phyloP scores from a whole-genome alignment of 1,140 invertebrate species.

The Ostrea denselamellosa region DNA sequence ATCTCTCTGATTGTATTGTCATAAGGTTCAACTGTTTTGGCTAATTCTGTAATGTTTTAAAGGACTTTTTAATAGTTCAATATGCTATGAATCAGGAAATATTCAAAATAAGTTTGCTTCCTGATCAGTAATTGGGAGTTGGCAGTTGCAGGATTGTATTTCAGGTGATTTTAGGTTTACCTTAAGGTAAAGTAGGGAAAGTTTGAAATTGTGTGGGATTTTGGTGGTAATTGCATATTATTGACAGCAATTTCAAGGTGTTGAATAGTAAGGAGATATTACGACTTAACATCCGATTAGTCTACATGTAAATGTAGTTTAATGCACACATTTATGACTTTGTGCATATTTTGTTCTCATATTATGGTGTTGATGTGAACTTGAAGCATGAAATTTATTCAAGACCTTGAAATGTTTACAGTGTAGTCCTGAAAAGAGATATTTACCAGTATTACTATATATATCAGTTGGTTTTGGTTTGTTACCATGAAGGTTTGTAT shows the following conservation, averaged over 20 bases:
- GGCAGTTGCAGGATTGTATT: background rate
- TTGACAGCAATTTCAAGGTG: too few species aligned
- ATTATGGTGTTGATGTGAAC: slow-evolving; percentile 2
- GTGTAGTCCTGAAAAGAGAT: background rate
- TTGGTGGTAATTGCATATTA: too few species aligned
- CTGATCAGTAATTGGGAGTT: background rate
- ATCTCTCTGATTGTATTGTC: background rate
- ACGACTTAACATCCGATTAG: too few species aligned
- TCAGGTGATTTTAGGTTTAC: background rate
- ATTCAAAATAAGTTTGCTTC: background rate
- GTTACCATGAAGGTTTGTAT: background rate
- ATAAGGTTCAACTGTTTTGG: background rate
- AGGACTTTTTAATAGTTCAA: background rate
- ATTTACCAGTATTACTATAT: background rate
- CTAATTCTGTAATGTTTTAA: background rate
- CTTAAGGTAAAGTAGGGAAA: background rate
- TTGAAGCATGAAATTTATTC: slow-evolving; percentile 32
- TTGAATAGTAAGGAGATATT: too few species aligned
- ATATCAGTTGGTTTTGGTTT: background rate
- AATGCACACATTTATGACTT: background rate
- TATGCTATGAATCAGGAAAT: background rate
- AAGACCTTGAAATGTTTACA: slow-evolving; percentile 33
- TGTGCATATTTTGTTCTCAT: background rate
- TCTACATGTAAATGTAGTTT: too few species aligned
- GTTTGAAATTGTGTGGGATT: too few species aligned